Evolutionary conservation across 2,113 vertebrate genomes (phyloP), one percentile per base, ranked within the genome.

Genomic region (Chloropsis cyanopogon): DNA sequence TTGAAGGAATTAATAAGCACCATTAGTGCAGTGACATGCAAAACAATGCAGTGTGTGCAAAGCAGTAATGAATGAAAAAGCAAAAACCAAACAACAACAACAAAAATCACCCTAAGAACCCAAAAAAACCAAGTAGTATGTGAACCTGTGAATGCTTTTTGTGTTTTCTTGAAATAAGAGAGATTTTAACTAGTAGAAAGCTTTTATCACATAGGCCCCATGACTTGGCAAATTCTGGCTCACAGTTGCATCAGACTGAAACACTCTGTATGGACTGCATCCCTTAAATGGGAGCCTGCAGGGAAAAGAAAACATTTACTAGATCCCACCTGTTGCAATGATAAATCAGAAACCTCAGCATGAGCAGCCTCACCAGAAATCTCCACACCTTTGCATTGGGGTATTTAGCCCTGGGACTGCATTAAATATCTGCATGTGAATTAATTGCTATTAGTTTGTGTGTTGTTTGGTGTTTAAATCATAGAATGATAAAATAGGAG

Each of bases 51-150:
- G 42, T 18, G 24, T 47, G 6, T 77, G 49, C 33, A 78, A 44
- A 79, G 21, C 31, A 46, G 7, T n/a, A 42, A 31, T 23, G 13
- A 66, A 12, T 19, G 14, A 49, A 53, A 26, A 49, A 56, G 4
- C 1, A 29, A 23, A 39, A 47, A 3, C 3, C 3, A 25, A 20
- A 6, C 6, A 64, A 11, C 19, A n/a, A 25, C 9, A 17, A 33
- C 7, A 47, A 42, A 22, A 26, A 39, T 20, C 20, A 35, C 31
- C 25, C 21, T 14, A 76, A 59, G 13, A 22, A 23, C 39, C 25
- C 28, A 11, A 44, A n/a, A n/a, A 47, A 39, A 10, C 1, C 17
- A 69, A 66, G 13, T 8, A 61, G 4, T 9, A 17, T 35, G 14
- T 33, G 21, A 73, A 11, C 12, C 14, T 76, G n/a, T 64, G 72